phyloP scores from a whole-genome alignment of 2,888 invertebrate genomes.

The Galeruca laticollis region DNA sequence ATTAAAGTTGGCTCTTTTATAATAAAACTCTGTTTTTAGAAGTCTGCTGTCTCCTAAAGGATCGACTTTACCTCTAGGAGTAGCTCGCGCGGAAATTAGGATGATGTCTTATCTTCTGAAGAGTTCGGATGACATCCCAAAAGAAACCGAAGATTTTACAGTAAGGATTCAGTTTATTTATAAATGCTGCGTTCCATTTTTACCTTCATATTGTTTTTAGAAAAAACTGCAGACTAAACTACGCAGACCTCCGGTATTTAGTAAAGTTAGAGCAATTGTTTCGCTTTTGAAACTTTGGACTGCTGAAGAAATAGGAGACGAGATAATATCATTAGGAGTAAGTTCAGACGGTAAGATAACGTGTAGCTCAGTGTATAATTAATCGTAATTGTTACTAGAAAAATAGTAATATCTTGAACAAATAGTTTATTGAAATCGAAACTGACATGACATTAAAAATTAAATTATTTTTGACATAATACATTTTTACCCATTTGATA shows the following conservation, averaged over 20 bases:
- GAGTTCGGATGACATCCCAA: conserved; percentile 58
- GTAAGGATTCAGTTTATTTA: conserved; percentile 59
- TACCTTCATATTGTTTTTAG: conserved; percentile 22
- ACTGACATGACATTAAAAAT: no score
- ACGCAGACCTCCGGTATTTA: conserved; percentile 54
- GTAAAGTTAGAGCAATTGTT: conserved; percentile 65
- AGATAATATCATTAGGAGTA: conserved; percentile 70
- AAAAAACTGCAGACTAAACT: conserved; percentile 38
- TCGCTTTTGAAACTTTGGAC: conserved; percentile 70
- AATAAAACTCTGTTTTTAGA: no score
- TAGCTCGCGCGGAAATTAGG: conserved; percentile 69
- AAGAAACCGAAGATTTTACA: conserved; percentile 63
- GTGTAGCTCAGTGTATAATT: no score
- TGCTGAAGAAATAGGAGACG: conserved; percentile 56
- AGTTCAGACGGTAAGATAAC: conserved; percentile 65
- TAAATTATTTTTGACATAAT: no score
- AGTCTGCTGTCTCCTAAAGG: conserved; percentile 67
- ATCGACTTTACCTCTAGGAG: conserved; percentile 69
- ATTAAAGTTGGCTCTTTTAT: no score
- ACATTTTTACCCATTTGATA: no score
- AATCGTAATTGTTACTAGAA: no score
- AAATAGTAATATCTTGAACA: no score
- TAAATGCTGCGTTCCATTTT: neutral
- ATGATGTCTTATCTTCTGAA: conserved; percentile 67
- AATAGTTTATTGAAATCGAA: no score